Percentiles rank a stretch among this genome's conserved stretches.
Conservation (phyloP, 2,113 vertebrate genomes). For the Phoxinus phoxinus region DNA sequence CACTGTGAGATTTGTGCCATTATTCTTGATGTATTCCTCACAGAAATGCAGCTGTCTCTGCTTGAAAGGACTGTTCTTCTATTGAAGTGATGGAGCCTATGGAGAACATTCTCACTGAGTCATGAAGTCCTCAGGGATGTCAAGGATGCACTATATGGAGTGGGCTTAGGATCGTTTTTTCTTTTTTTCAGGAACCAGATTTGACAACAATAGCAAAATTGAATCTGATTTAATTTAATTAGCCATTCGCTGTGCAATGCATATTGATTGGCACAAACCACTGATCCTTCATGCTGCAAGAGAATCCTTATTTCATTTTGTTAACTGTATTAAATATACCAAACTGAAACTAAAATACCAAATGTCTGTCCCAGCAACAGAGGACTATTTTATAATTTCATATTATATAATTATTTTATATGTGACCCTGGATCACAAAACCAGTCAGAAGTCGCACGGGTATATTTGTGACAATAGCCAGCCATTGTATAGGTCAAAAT, state of each 20-base stretch:
- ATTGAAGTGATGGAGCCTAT: slow-evolving; percentile 14
- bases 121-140: not conserved
- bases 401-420: not conserved
- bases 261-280: not conserved
- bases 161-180: no score
- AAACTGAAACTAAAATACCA: not conserved
- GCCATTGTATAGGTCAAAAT: no score
- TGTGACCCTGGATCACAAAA: no score
- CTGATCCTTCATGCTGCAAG: not conserved
- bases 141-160: not conserved
- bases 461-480: no score
- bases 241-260: not conserved
- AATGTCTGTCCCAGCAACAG: not conserved
- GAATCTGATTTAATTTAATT: no score
- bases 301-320: not conserved
- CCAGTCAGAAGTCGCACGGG: no score
- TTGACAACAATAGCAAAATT: not conserved
- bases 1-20: not conserved
- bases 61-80: not conserved
- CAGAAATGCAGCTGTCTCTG: not conserved
- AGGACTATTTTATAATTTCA: not conserved
- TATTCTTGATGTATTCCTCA: slow-evolving; percentile 11
- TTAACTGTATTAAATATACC: not conserved
- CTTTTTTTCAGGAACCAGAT: not conserved
- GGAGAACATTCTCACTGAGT: not conserved